Evolutionary conservation across 2,113 vertebrate species (phyloP).

Genomic region (Lepus americanus): DNA sequence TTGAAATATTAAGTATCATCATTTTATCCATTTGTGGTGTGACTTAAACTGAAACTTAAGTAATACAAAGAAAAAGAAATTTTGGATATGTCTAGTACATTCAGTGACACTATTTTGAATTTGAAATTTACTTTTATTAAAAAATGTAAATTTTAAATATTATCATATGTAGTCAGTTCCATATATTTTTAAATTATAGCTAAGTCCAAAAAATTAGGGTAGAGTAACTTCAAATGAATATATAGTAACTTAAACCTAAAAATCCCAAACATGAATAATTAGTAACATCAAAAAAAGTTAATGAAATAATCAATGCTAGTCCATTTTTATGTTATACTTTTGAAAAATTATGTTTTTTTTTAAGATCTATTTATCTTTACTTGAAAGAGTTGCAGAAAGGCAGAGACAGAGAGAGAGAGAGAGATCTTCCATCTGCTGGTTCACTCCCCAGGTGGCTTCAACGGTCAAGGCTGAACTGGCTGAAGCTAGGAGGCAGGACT

Average conservation of each 20-base stretch:
- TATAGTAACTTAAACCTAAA: conserved; percentile 32
- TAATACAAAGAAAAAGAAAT: conserved; percentile 3
- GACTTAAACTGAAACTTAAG: neutral
- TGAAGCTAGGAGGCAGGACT: no score
- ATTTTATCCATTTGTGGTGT: neutral
- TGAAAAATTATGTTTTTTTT: no score
- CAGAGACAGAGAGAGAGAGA: no score
- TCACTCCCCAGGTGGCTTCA: no score
- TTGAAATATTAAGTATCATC: conserved; percentile 22
- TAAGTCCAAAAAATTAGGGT: neutral
- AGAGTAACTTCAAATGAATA: conserved; percentile 41
- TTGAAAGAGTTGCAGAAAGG: no score
- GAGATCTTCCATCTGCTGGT: no score
- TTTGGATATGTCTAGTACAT: neutral
- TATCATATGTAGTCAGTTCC: neutral
- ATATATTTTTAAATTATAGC: conserved; percentile 31
- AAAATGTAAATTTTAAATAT: conserved; percentile 23
- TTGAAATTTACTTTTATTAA: conserved; percentile 36
- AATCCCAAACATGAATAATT: conserved; percentile 4
- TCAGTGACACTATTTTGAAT: neutral
- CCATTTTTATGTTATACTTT: neutral
- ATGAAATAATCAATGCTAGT: conserved; percentile 9
- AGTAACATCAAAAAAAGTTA: neutral
- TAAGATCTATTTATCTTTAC: no score
- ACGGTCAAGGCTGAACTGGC: no score